Percentiles rank a stretch among this genome's conserved stretches.
phyloP scores from a whole-genome alignment of 2,888 invertebrate genomes.

The Oithona nana region DNA sequence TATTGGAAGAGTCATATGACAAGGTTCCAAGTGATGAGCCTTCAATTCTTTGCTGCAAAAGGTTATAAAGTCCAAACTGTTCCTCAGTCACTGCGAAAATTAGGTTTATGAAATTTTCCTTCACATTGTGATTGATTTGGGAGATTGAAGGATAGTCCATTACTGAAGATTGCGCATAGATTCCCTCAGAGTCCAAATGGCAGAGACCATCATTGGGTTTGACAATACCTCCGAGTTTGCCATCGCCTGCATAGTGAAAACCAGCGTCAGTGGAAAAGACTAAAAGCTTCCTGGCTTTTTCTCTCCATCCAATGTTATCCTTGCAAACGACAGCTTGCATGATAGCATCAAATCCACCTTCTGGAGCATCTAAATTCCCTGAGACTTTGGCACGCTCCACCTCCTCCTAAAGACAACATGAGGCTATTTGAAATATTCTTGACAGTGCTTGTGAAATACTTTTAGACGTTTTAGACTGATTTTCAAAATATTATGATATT shows the following conservation, averaged over 20 bases:
- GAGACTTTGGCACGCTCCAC: conserved; percentile 69
- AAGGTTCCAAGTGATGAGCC: conserved; percentile 78
- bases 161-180: conserved; percentile 59
- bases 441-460: not conserved
- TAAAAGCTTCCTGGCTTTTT: conserved; percentile 70
- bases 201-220: conserved; percentile 82
- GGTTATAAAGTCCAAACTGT: conserved; percentile 62
- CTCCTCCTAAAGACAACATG: conserved; percentile 21
- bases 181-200: conserved; percentile 48
- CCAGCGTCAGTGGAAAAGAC: conserved; percentile 97
- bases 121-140: conserved; percentile 50
- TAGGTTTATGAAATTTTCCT: conserved; percentile 82
- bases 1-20: conserved; percentile 82
- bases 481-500: no score
- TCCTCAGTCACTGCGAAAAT: conserved; percentile 88
- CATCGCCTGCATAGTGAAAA: conserved; percentile 74
- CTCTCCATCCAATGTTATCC: conserved; percentile 80
- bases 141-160: conserved; percentile 97
- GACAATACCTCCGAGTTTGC: conserved; percentile 65
- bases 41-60: conserved; percentile 67
- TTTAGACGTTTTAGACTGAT: not conserved
- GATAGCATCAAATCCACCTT: conserved; percentile 97
- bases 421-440: no score
- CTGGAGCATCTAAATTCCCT: conserved; percentile 92
- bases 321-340: conserved; percentile 93